Evolutionary conservation across 2,797 vertebrate genomes (phyloP).

Genomic region (Lateolabrax maculatus): DNA sequence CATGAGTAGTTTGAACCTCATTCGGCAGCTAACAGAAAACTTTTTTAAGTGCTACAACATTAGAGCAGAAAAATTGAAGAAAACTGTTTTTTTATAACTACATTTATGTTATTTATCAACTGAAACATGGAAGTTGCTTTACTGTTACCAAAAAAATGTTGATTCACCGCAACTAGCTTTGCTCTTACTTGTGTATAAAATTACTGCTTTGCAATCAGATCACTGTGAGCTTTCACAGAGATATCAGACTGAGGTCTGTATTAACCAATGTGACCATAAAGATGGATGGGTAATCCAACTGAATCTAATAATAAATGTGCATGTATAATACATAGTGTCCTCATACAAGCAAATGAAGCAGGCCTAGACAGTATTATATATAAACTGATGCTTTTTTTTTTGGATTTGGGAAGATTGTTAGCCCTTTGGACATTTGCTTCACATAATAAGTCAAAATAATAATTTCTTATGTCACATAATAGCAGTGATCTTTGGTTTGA

Average conservation of each 20-base stretch:
- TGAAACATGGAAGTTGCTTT: neutral
- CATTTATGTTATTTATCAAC: neutral
- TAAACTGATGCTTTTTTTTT: neutral
- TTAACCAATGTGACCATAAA: conserved; percentile 4
- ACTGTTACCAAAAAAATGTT: neutral
- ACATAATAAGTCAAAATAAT: neutral
- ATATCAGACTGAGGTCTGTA: neutral
- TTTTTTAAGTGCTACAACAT: neutral
- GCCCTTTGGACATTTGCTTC: neutral
- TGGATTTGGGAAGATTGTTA: neutral
- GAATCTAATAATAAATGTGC: neutral
- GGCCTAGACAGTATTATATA: neutral
- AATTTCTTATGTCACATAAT: neutral
- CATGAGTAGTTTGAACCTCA: too few species aligned
- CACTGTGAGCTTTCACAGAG: neutral
- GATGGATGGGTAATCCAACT: neutral
- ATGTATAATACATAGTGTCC: neutral
- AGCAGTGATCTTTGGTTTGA: neutral
- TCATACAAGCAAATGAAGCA: neutral
- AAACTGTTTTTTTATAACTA: neutral
- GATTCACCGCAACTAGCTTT: neutral
- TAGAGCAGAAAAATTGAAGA: neutral
- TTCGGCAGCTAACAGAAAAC: neutral
- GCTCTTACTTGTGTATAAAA: neutral
- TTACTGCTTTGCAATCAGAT: neutral